Percentiles rank a stretch among this genome's conserved stretches.
phyloP scores from a whole-genome alignment of 2,888 invertebrate genomes.

The Acanthopleura granulata region DNA sequence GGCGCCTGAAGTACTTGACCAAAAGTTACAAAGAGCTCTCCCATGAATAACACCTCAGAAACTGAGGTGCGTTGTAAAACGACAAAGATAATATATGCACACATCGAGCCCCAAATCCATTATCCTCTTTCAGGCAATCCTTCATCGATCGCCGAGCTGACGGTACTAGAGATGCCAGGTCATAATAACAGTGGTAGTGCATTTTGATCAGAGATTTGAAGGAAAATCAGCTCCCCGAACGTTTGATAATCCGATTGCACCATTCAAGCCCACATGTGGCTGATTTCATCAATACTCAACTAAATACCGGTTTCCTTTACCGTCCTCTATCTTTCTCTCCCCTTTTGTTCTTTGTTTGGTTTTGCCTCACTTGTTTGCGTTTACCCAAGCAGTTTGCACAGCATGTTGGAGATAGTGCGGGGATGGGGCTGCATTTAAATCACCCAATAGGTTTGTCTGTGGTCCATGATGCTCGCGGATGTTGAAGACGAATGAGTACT shows the following conservation, averaged over 20 bases:
- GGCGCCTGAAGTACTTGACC: slow-evolving; percentile 8
- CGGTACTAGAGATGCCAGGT: background rate
- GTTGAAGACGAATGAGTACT: background rate
- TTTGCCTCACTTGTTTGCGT: slow-evolving; percentile 11
- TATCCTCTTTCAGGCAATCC: background rate
- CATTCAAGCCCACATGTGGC: background rate
- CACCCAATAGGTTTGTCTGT: slow-evolving; percentile 4
- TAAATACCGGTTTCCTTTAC: background rate
- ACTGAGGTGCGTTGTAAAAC: background rate
- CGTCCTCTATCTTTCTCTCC: background rate
- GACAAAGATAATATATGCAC: background rate
- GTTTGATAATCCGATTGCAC: slow-evolving; percentile 3
- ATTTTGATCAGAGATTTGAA: slow-evolving; percentile 1
- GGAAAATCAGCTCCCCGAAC: background rate
- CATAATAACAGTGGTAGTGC: slow-evolving; percentile 1
- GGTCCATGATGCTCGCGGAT: background rate
- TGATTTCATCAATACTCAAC: background rate
- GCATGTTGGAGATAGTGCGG: background rate
- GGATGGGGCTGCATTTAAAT: background rate
- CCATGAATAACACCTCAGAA: background rate
- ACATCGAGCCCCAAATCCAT: background rate
- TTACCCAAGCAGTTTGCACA: background rate
- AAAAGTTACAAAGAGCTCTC: slow-evolving; percentile 17
- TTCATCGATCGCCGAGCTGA: background rate
- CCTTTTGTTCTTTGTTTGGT: slow-evolving; percentile 3